Base-by-base conservation (phyloP, 2,113 vertebrate genomes). In the Anarhynchus alexandrinus region DNA sequence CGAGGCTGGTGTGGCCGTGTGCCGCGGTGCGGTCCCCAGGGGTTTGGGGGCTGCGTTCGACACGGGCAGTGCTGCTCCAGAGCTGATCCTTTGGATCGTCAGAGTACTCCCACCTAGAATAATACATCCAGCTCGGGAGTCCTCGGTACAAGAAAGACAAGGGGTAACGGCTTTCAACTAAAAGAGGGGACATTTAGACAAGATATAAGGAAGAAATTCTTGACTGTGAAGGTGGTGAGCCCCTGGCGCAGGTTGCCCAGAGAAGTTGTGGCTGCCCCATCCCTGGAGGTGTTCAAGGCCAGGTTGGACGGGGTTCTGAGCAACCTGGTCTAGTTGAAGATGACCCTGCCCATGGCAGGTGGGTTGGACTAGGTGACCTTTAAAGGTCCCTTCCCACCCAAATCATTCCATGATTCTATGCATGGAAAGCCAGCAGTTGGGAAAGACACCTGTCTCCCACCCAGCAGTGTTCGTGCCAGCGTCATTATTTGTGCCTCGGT, bases 61-160 rank as follows among this genome's bases (percentile, higher is more conserved):
- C 6, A 27, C 1, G 4, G 25, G 23, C 14, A 27, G 16, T 8
- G n/a, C 10, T 30, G 82, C 19, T 45, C 36, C 1, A 1, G 51
- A 13, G 72, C 5, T 7, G 81, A 27, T 32, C 29, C 34, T 22
- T 25, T 6, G 47, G 57, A 10, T 3, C 3, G 3, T 11, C 3
- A 20, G 40, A 16, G 42, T 1, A 7, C 9, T 43, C 18, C 72
- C 10, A 1, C 4, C 34, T 7, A 22, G 4, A 62, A 49, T 3
- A 1, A 42, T 8, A 54, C 2, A 0, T 30, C 47, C 72, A 64
- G 67, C 23, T 15, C 81, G 5, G 27, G 62, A 5, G 34, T 49
- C n/a, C 23, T 27, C 15, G 0, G 1, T 0, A 8, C 14, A 0
- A 0, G 6, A 7, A 5, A 11, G 32, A 10, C 0, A 0, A 58